Conservation (phyloP, 1,140 invertebrate species). For the Phymorhynchus buccinoides region DNA sequence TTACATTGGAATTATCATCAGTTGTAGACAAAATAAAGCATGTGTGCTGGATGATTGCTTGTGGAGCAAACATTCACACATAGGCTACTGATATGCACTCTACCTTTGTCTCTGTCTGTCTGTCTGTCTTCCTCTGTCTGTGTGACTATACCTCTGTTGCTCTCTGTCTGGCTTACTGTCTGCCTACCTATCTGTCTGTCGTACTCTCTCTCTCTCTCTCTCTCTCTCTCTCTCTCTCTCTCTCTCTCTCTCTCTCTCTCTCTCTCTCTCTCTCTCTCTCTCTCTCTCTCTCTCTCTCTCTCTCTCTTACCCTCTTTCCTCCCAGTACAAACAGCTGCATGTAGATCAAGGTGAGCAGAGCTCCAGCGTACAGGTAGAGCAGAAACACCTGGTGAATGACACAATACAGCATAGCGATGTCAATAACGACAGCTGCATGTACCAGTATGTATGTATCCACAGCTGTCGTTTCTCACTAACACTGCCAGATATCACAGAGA, state of each 20-base stretch:
- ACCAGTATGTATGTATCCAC: too few species aligned
- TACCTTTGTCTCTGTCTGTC: too few species aligned
- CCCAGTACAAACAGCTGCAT: slow-evolving; percentile 63
- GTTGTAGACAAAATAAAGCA: too few species aligned
- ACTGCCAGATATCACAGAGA: too few species aligned
- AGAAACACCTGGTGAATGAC: slow-evolving; percentile 59
- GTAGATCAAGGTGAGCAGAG: slow-evolving; percentile 61
- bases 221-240: background rate
- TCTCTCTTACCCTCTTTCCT: slow-evolving; percentile 31
- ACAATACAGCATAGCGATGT: background rate
- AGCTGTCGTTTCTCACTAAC: too few species aligned
- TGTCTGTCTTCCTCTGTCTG: background rate
- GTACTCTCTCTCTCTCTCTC: background rate
- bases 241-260: background rate
- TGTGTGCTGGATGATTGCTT: too few species aligned
- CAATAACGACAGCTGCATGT: too few species aligned
- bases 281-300: background rate
- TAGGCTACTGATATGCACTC: too few species aligned
- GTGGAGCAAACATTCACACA: too few species aligned
- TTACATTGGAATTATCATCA: too few species aligned
- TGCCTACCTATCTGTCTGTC: background rate
- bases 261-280: background rate
- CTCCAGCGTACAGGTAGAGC: slow-evolving; percentile 63
- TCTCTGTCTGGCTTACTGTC: too few species aligned
- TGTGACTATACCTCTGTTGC: background rate